Evolutionary conservation across 2,888 invertebrate genomes (phyloP).

Genomic region (Epirrhoe tristata): DNA sequence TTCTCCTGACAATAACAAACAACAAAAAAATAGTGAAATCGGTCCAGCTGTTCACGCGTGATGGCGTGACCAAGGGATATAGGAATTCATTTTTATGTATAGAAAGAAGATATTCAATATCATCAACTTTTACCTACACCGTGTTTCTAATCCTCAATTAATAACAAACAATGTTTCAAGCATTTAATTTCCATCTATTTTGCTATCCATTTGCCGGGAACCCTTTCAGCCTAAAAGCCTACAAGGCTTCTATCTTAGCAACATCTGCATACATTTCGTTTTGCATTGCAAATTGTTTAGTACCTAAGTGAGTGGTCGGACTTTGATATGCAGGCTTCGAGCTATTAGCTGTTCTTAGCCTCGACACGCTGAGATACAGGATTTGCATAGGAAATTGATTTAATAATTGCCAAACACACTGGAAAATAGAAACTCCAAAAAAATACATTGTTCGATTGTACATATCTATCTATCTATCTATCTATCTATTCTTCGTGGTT

Average conservation of each 20-base stretch:
- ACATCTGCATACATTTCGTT: slow-evolving; percentile 32
- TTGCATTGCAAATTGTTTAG: slow-evolving; percentile 37
- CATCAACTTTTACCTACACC: no score
- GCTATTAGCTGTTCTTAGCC: slow-evolving; percentile 4
- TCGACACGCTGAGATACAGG: background rate
- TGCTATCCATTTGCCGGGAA: background rate
- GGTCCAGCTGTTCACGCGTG: no score
- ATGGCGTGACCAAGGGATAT: no score
- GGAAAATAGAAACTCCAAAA: no score
- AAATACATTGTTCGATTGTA: no score
- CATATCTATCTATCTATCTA: no score
- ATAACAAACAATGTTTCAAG: background rate
- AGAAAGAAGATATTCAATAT: no score
- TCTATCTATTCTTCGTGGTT: no score
- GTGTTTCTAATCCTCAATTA: background rate
- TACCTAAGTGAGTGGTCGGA: slow-evolving; percentile 11
- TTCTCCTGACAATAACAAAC: no score
- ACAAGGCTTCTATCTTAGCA: slow-evolving; percentile 26
- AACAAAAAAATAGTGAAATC: no score
- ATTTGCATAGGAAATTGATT: slow-evolving; percentile 1
- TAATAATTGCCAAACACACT: background rate
- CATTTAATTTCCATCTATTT: background rate
- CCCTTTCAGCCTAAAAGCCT: slow-evolving; percentile 32
- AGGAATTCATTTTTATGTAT: no score
- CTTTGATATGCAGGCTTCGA: slow-evolving; percentile 25